Conservation (phyloP, 1,140 invertebrate species). For the Andrena cerasifolii region DNA sequence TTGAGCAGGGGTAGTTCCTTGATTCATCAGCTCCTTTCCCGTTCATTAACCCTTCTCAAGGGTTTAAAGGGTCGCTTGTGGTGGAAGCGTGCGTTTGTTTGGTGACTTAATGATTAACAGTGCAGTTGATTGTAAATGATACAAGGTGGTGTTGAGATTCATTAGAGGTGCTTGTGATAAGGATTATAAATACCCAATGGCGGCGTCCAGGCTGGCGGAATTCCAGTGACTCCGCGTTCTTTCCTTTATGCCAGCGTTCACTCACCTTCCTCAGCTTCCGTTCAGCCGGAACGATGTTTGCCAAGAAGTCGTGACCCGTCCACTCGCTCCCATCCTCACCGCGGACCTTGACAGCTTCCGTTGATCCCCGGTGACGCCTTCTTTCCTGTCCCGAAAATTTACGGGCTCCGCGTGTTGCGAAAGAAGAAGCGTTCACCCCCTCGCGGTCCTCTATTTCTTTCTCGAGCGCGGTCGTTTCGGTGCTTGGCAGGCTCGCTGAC, state of each 20-base stretch:
- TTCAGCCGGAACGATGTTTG: conserved; percentile 47
- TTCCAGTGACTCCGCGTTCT: conserved; percentile 56
- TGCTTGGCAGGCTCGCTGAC: too few relatives aligned
- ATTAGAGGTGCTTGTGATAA: too few relatives aligned
- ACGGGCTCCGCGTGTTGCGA: conserved; percentile 25
- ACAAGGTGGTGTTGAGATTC: too few relatives aligned
- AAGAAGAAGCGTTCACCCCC: not conserved
- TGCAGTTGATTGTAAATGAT: too few relatives aligned
- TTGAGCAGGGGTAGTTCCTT: too few relatives aligned
- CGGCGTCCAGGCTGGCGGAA: conserved; percentile 45
- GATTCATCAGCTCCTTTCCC: too few relatives aligned
- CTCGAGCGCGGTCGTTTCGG: too few relatives aligned
- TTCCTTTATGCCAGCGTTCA: conserved; percentile 53
- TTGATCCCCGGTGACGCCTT: conserved; percentile 45
- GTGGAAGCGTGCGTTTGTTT: too few relatives aligned
- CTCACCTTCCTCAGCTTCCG: conserved; percentile 46
- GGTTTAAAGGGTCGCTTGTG: too few relatives aligned
- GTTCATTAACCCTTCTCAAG: too few relatives aligned
- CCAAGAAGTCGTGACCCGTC: conserved; percentile 54
- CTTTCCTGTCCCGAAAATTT: conserved; percentile 46
- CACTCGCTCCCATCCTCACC: conserved; percentile 12
- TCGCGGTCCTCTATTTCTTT: conserved; percentile 1
- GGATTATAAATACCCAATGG: conserved; percentile 57
- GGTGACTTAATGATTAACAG: too few relatives aligned
- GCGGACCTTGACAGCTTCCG: conserved; percentile 57